These are phyloP conservation scores for Vulpes lagopus DNA, from an alignment of 2,113 vertebrate genomes.

Conservation along the genomic window DNA sequence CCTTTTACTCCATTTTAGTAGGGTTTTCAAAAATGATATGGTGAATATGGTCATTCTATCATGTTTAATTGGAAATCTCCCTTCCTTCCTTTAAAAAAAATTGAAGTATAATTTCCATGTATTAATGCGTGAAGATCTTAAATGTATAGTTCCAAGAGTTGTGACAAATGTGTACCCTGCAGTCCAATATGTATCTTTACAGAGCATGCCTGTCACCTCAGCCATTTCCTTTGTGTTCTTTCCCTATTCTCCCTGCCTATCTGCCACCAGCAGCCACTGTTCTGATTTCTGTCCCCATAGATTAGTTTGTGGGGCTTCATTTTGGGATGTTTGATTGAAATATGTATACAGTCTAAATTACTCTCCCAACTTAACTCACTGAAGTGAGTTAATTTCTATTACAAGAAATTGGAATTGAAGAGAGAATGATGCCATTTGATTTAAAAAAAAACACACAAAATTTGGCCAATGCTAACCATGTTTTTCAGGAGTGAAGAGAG, in stretches of 20 bases:
- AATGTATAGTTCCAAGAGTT: neutral
- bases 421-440: neutral
- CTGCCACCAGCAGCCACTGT: no score
- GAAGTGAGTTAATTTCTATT: neutral
- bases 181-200: neutral
- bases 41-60: neutral
- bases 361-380: neutral
- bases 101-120: neutral
- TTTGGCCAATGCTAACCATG: neutral
- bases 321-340: neutral
- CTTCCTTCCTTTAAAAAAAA: neutral
- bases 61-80: neutral
- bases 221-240: neutral
- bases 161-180: neutral
- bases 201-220: neutral
- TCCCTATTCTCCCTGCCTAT: neutral
- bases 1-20: neutral
- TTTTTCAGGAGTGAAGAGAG: neutral
- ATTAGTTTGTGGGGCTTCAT: neutral
- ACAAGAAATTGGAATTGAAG: slow-evolving; percentile 4
- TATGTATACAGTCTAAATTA: neutral
- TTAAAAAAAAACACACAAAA: neutral
- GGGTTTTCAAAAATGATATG: neutral
- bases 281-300: neutral
- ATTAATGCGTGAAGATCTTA: neutral